Evolutionary conservation across 2,113 vertebrate species (phyloP).

Genomic region (Fulmarus glacialis): DNA sequence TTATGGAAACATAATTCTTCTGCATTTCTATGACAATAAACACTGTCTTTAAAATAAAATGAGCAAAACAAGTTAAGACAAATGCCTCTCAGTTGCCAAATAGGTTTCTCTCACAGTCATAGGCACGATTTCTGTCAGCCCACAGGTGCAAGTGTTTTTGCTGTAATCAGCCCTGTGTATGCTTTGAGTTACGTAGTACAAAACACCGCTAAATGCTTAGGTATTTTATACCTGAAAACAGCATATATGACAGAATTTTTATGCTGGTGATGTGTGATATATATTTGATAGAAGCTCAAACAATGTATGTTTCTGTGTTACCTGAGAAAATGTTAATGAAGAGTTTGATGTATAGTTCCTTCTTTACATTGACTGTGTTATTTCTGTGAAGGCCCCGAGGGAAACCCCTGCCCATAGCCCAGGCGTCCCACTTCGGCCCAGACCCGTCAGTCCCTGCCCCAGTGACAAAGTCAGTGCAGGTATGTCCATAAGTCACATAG

Average conservation of each 20-base stretch:
- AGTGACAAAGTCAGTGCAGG: not conserved
- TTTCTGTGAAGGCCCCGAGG: not conserved
- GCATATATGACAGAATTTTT: not conserved
- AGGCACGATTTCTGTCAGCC: not conserved
- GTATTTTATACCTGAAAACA: not conserved
- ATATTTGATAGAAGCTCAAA: not conserved
- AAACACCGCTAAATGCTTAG: not conserved
- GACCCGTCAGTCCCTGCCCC: not conserved
- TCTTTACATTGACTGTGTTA: not conserved
- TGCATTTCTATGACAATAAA: not conserved
- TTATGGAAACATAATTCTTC: not conserved
- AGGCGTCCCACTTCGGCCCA: not conserved
- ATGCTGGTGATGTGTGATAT: not conserved
- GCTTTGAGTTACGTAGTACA: not conserved
- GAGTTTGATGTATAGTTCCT: not conserved
- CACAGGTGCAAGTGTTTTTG: not conserved
- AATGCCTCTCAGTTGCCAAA: not conserved
- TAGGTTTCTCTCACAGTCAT: not conserved
- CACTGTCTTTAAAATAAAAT: not conserved
- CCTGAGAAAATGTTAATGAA: not conserved
- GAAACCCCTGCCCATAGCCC: not conserved
- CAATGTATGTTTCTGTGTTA: not conserved
- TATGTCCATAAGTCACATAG: not conserved
- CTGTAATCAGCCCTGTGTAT: not conserved
- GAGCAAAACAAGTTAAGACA: not conserved